Evolutionary conservation across 2,888 invertebrate species (phyloP).

Genomic region (Acrobasis consociella): DNA sequence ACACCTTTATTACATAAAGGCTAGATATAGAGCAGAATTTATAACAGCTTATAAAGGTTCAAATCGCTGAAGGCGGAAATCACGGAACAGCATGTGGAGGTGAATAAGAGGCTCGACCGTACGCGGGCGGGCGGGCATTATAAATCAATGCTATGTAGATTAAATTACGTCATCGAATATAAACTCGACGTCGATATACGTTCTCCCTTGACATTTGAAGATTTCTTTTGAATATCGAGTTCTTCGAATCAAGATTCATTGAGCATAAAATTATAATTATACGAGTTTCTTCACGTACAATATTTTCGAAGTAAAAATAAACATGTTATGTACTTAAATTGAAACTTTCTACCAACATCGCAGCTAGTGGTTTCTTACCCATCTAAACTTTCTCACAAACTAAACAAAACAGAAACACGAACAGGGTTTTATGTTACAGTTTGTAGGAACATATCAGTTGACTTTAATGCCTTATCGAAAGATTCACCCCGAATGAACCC

Average conservation of each 20-base stretch:
- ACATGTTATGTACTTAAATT: no score
- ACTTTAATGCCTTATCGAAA: constrained; percentile 31
- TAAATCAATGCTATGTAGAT: constrained; percentile 1
- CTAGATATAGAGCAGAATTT: no score
- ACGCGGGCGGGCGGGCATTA: not conserved
- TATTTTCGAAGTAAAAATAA: no score
- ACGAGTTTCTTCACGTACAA: not conserved
- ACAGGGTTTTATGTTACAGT: constrained; percentile 1
- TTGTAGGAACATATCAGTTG: constrained; percentile 17
- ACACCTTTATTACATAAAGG: no score
- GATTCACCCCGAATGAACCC: constrained; percentile 37
- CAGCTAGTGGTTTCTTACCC: not conserved
- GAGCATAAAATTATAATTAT: not conserved
- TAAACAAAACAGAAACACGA: not conserved
- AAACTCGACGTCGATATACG: not conserved
- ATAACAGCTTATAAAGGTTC: no score
- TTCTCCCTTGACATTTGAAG: not conserved
- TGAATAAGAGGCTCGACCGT: not conserved
- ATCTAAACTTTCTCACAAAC: not conserved
- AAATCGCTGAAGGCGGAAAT: no score
- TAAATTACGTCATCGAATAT: not conserved
- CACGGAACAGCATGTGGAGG: not conserved
- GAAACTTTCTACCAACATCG: not conserved
- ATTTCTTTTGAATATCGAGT: not conserved
- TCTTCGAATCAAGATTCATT: not conserved